These are phyloP conservation scores for Megaceryle alcyon DNA, from an alignment of 2,797 vertebrate genomes.

Conservation along the genomic window DNA sequence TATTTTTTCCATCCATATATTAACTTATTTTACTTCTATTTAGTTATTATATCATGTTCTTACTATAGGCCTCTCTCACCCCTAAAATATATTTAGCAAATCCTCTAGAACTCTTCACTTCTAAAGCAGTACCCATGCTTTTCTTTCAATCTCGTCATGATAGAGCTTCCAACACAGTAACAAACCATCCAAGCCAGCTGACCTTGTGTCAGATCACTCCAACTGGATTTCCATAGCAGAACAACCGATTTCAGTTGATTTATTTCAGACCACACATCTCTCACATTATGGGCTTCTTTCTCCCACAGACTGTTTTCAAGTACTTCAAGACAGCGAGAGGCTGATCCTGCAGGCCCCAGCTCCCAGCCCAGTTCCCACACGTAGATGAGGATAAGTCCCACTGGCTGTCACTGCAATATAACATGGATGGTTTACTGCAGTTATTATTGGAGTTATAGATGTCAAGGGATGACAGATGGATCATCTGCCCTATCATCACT, in stretches of 20 bases:
- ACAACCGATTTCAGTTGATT: neutral
- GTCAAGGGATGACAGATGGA: neutral
- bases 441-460: fast-evolving
- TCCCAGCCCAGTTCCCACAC: neutral
- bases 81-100: neutral
- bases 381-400: neutral
- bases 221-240: neutral
- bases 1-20: neutral
- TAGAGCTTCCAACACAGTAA: neutral
- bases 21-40: neutral
- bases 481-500: neutral
- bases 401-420: neutral
- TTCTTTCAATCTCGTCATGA: neutral
- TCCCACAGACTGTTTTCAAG: neutral
- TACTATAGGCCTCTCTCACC: neutral
- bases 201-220: fast-evolving
- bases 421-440: neutral
- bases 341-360: neutral
- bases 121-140: neutral
- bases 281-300: neutral
- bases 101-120: neutral
- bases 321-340: neutral
- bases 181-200: neutral
- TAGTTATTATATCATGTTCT: neutral
- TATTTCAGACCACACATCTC: neutral